These are phyloP conservation scores for Micrasema longulum DNA, from an alignment of 1,140 invertebrate species.

Conservation along the genomic window DNA sequence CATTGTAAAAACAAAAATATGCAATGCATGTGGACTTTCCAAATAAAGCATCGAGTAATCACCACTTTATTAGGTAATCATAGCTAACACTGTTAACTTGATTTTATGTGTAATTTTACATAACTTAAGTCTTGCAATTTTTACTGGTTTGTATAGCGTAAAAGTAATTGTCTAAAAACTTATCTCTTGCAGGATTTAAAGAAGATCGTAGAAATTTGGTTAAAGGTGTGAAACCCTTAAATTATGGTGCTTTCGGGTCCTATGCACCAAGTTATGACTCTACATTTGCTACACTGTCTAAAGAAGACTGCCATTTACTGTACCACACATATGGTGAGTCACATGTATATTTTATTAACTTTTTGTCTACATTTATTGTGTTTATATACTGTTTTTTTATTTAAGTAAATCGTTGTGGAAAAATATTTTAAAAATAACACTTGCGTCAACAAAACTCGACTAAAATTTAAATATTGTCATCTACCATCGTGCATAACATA, in stretches of 20 bases:
- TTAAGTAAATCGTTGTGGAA: not conserved
- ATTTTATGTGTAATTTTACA: no score
- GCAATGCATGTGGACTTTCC: no score
- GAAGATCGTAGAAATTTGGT: conserved; percentile 91
- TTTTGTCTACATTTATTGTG: not conserved
- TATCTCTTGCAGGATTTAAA: conserved; percentile 71
- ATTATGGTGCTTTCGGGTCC: conserved; percentile 95
- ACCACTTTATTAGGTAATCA: no score
- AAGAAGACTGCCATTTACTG: conserved; percentile 93
- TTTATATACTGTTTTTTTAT: not conserved
- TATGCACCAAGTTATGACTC: conserved; percentile 96
- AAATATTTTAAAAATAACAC: not conserved
- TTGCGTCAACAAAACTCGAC: no score
- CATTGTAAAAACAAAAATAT: no score
- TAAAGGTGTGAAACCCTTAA: conserved; percentile 90
- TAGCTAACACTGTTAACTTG: no score
- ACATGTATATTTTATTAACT: not conserved
- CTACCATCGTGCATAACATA: no score
- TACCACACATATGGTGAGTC: conserved; percentile 86
- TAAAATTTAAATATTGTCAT: no score
- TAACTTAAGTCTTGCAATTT: no score
- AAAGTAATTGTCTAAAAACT: no score
- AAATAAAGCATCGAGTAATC: no score
- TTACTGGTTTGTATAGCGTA: no score
- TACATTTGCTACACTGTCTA: conserved; percentile 92